Percentiles rank a stretch among this genome's conserved stretches.
Conservation (phyloP, 2,113 vertebrate genomes). For the Phoenicopterus ruber region DNA sequence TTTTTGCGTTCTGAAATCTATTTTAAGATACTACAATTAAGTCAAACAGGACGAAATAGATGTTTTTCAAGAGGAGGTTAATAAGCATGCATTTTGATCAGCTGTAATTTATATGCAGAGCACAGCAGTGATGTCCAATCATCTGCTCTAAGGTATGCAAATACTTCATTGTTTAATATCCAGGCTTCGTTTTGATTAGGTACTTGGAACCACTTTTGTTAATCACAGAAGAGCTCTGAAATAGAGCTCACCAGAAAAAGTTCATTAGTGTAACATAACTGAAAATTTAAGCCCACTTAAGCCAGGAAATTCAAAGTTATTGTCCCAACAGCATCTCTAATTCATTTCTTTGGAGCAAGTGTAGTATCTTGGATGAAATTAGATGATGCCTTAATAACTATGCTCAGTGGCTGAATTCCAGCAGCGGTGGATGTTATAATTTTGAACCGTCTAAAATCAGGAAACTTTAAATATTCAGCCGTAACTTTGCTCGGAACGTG, state of each 20-base stretch:
- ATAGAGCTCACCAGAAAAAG: neutral
- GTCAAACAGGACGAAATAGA: neutral
- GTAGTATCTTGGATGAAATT: neutral
- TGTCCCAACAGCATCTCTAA: slow-evolving; percentile 6
- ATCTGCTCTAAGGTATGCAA: slow-evolving; percentile 8
- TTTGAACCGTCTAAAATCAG: neutral
- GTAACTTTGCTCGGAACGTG: neutral
- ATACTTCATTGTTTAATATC: slow-evolving; percentile 17
- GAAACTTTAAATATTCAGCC: neutral
- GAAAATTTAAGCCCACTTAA: slow-evolving; percentile 2
- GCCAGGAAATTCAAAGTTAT: neutral
- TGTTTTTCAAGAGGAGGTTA: slow-evolving; percentile 21
- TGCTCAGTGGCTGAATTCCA: neutral
- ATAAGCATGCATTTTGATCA: neutral
- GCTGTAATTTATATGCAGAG: slow-evolving; percentile 8
- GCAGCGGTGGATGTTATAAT: neutral
- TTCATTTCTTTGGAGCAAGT: neutral
- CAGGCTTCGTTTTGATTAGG: neutral
- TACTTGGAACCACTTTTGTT: slow-evolving; percentile 22
- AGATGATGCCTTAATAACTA: neutral
- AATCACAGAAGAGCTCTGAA: slow-evolving; percentile 19
- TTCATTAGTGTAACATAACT: neutral
- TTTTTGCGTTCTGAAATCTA: neutral
- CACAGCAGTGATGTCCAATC: neutral
- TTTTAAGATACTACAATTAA: neutral